A percentile compares a stretch with the other conserved stretches of the same genome.
Conservation (phyloP, 2,113 vertebrate species). For the Phalacrocorax brasilianus region DNA sequence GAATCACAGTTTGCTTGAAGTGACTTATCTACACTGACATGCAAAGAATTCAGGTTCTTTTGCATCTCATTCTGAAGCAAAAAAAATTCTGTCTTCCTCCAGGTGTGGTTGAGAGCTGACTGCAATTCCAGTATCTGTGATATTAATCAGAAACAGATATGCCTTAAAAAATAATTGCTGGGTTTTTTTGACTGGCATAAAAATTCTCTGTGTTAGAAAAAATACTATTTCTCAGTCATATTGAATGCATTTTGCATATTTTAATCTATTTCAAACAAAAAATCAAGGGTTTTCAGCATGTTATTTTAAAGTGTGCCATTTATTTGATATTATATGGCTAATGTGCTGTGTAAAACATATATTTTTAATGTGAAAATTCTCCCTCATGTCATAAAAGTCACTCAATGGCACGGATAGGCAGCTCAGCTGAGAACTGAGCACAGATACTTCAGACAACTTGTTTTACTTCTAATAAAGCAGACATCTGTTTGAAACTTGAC, state of each 20-base stretch:
- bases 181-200: neutral
- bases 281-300: neutral
- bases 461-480: neutral
- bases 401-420: neutral
- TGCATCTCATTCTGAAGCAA: neutral
- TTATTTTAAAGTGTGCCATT: neutral
- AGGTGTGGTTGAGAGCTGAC: neutral
- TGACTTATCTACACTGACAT: neutral
- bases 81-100: neutral
- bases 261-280: neutral
- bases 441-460: neutral
- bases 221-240: neutral
- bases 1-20: neutral
- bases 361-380: neutral
- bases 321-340: neutral
- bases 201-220: neutral
- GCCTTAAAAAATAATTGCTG: neutral
- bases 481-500: neutral
- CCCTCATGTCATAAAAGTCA: neutral
- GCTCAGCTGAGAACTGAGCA: neutral
- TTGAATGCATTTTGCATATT: neutral
- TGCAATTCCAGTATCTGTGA: neutral
- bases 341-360: neutral
- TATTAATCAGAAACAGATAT: neutral
- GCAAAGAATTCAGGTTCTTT: neutral